These are phyloP conservation scores for Alaudala cheleensis DNA, from an alignment of 2,113 vertebrate species.

Conservation along the genomic window DNA sequence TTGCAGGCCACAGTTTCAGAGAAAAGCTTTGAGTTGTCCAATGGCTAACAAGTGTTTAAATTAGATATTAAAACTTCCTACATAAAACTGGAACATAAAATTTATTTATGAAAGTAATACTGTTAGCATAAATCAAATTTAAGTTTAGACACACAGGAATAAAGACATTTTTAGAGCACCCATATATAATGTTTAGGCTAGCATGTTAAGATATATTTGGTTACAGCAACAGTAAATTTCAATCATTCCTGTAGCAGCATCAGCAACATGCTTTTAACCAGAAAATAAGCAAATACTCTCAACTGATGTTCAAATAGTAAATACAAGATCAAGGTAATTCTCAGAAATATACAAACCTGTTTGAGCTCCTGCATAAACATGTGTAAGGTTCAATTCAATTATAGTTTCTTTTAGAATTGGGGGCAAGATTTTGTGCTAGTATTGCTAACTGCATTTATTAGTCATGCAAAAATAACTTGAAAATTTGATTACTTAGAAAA, in stretches of 20 bases:
- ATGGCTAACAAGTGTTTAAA: background rate
- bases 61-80: background rate
- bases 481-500: background rate
- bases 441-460: background rate
- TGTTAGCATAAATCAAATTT: background rate
- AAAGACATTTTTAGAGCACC: background rate
- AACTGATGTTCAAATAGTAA: background rate
- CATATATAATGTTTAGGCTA: background rate
- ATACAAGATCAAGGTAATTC: background rate
- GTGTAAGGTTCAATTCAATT: background rate
- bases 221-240: background rate
- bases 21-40: background rate
- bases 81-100: background rate
- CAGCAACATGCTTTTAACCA: background rate
- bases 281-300: background rate
- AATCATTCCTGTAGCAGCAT: background rate
- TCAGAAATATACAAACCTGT: background rate
- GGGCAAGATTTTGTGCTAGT: background rate
- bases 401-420: background rate
- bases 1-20: background rate
- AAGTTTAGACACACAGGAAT: background rate
- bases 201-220: background rate
- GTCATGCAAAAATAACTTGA: background rate
- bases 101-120: background rate
- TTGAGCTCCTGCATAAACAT: background rate